Base-by-base conservation (phyloP, 2,888 invertebrate genomes). In the Vannuccia rotundouncinata region DNA sequence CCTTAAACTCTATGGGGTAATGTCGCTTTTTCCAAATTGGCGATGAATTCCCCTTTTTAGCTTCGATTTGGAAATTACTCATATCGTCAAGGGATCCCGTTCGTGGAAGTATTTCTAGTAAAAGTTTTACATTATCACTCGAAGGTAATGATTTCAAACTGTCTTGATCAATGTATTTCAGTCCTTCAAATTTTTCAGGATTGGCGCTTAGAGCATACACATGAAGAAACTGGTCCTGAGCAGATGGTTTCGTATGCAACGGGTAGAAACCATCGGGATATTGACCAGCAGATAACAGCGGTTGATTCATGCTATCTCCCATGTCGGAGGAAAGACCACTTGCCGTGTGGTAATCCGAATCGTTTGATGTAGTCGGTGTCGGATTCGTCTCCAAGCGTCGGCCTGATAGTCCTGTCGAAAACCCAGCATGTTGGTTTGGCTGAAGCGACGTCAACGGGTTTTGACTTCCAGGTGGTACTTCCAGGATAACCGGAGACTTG, bases 81-180 rank as follows among this genome's bases (percentile, higher is more conserved):
- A 17, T 17, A 45, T 45, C 45, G 5, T 45, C 45, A 10, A 45
- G 45, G 17, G 45, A 45, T 45, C 45, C 45, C 5, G 45, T 10
- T 45, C 60, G 29, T 1, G 29, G 59, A 13, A 30, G 29, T 17
- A 45, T 79, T 17, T 85, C 85, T 0, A 82, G 82, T 31, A 85
- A 82, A 1, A 85, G 82, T 77, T 84, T 84, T 0, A 85, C 82
- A 79, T 84, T 85, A 66, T 85, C 85, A 1, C 84, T 66, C 25
- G 83, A 84, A 17, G 84, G 83, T 1, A 85, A 76, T 10, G 85
- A 84, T 80, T 85, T 84, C 31, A 87, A 82, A 82, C 86, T 86
- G 29, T 86, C 85, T 80, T 86, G 86, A 81, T 87, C 87, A 66
- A 87, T 86, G 82, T 85, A 87, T 59, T 83, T 83, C 59, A 85